Evolutionary conservation across 2,113 vertebrate genomes (phyloP).

Genomic region (Cinclus mexicanus): DNA sequence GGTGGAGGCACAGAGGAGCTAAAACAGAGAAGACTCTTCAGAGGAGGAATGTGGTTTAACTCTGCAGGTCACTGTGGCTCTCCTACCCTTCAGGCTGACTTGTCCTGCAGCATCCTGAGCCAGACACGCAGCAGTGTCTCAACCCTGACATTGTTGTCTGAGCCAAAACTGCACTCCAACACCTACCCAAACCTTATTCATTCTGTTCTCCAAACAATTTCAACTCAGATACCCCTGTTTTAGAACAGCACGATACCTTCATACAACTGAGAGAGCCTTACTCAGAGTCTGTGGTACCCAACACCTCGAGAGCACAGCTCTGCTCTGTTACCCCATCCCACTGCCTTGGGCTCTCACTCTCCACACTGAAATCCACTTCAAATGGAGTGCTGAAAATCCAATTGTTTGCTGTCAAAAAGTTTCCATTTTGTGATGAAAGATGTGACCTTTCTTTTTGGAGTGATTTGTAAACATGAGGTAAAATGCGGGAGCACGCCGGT

Average conservation of each 20-base stretch:
- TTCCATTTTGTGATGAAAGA: conserved; percentile 52
- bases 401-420: conserved; percentile 30
- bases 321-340: not conserved
- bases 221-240: not conserved
- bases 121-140: not conserved
- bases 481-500: not conserved
- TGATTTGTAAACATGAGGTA: conserved; percentile 63
- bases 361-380: not conserved
- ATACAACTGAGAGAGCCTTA: not conserved
- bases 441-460: conserved; percentile 45
- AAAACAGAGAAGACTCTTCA: not conserved
- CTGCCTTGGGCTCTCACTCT: not conserved
- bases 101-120: not conserved
- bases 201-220: not conserved
- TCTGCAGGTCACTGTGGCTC: not conserved
- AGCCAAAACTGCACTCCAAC: not conserved
- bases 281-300: not conserved
- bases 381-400: not conserved
- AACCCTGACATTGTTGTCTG: not conserved
- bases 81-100: not conserved
- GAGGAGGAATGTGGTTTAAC: not conserved
- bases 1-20: not conserved
- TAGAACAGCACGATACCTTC: not conserved
- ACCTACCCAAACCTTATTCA: not conserved
- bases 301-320: not conserved